A percentile compares a stretch with the other conserved stretches of the same genome.
phyloP scores from a whole-genome alignment of 2,888 invertebrate genomes.

The Cerastoderma edule region DNA sequence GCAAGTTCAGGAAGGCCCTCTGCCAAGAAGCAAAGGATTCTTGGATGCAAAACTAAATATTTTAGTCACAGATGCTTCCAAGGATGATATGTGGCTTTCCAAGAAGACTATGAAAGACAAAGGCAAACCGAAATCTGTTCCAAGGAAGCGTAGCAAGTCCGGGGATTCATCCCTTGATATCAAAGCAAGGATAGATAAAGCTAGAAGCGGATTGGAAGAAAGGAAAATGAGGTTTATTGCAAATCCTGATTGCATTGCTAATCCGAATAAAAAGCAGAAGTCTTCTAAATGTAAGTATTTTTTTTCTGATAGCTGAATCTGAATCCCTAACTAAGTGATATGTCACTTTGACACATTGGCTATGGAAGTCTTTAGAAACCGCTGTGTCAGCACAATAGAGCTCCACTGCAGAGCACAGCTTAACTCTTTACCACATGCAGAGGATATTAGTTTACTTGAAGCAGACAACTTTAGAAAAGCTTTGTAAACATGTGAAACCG shows the following conservation, averaged over 20 bases:
- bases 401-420: too few relatives aligned
- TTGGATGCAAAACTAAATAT: constrained; percentile 13
- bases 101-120: constrained; percentile 20
- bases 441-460: neutral
- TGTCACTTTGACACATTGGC: neutral
- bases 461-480: neutral
- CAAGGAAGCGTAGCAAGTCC: constrained; percentile 38
- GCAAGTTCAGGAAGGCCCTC: neutral
- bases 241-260: constrained; percentile 33
- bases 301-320: neutral
- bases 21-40: constrained; percentile 12
- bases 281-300: constrained; percentile 7
- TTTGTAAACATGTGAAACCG: too few relatives aligned
- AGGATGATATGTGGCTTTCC: constrained; percentile 49
- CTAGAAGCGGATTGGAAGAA: constrained; percentile 33
- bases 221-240: constrained; percentile 34
- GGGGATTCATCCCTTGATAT: constrained; percentile 1
- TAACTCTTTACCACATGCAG: neutral
- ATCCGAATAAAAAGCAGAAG: constrained; percentile 22
- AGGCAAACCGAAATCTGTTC: constrained; percentile 17
- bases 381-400: neutral
- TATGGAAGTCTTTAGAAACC: neutral
- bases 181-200: constrained; percentile 26
- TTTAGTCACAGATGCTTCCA: constrained; percentile 21
- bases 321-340: neutral